These are phyloP conservation scores for Oopsacas minuta DNA, from an alignment of 37 sponge, comb jelly and placozoan species.

Conservation along the genomic window DNA sequence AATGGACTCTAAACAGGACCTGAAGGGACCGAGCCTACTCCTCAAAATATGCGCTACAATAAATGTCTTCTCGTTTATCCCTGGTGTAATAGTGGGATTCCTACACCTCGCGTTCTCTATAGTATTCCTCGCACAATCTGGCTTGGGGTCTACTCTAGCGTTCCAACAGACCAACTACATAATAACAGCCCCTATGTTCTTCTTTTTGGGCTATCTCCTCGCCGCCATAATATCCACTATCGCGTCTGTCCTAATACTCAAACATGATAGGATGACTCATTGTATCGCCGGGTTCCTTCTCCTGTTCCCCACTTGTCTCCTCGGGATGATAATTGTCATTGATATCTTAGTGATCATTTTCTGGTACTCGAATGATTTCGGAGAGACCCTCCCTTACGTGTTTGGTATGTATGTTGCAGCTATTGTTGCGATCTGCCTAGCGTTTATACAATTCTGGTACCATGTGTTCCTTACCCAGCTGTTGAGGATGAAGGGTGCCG, in stretches of 20 bases:
- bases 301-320: background rate
- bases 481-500: background rate
- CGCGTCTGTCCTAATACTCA: background rate
- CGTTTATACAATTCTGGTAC: slow-evolving; percentile 6
- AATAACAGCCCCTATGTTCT: background rate
- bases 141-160: background rate
- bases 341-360: background rate
- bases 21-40: background rate
- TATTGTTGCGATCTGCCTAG: background rate
- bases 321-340: background rate
- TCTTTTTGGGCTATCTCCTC: background rate
- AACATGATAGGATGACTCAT: background rate
- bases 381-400: background rate
- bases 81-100: background rate
- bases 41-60: background rate
- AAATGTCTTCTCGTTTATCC: background rate
- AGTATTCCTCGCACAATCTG: background rate
- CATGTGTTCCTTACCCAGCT: background rate
- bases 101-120: background rate
- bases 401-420: background rate
- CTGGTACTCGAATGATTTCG: background rate
- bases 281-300: background rate
- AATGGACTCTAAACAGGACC: background rate
- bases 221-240: background rate
- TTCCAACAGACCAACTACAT: background rate